Percentiles rank a stretch among this genome's conserved stretches.
Conservation (phyloP, 2,113 vertebrate species). For the Sakesphorus luctuosus region DNA sequence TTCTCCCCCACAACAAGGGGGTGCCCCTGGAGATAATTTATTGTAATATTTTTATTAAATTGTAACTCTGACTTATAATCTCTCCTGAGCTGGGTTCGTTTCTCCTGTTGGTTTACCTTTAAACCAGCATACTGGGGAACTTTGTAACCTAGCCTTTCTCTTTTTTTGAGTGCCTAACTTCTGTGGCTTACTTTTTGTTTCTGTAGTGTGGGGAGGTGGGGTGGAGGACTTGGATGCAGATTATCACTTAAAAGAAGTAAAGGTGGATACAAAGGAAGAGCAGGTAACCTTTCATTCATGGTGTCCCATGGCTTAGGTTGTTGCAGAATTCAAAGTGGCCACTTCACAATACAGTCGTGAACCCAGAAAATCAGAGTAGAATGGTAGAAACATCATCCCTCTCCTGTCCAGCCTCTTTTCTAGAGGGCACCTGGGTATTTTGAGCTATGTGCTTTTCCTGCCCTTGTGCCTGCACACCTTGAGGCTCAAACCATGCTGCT, state of each 20-base stretch:
- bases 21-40: too few relatives aligned
- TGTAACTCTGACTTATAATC: too few relatives aligned
- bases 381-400: background rate
- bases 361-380: background rate
- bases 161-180: background rate
- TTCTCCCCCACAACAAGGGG: too few relatives aligned
- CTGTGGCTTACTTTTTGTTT: background rate
- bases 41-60: too few relatives aligned
- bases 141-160: background rate
- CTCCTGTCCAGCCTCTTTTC: background rate
- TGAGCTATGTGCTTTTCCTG: background rate
- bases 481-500: background rate
- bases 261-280: background rate
- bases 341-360: background rate
- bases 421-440: background rate
- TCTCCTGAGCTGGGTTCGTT: too few relatives aligned
- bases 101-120: too few relatives aligned
- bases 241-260: background rate
- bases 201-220: background rate
- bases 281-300: accelerated
- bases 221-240: background rate
- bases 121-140: too few relatives aligned
- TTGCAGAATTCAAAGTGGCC: background rate
- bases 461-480: background rate
- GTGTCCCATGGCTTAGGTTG: background rate